Evolutionary conservation across 2,888 invertebrate genomes (phyloP).

Genomic region (Epinotia bilunana): DNA sequence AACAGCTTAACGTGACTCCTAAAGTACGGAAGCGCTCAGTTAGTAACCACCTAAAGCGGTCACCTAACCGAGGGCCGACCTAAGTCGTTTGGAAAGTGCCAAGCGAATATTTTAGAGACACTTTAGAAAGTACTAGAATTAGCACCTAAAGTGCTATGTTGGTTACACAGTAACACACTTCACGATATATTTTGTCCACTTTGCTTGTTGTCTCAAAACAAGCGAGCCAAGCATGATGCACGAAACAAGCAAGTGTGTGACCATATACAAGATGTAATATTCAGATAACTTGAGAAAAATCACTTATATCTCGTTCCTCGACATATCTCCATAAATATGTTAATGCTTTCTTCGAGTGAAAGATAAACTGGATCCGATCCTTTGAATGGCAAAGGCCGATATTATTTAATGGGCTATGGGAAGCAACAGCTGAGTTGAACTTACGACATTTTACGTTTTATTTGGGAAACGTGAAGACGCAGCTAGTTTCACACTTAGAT

Average conservation of each 20-base stretch:
- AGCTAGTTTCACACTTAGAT: neutral
- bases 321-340: constrained; percentile 23
- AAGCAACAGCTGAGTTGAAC: constrained; percentile 25
- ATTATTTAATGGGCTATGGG: constrained; percentile 20
- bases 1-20: too few species aligned
- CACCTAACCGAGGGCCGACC: too few species aligned
- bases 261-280: constrained; percentile 3
- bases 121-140: too few species aligned
- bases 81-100: too few species aligned
- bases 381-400: constrained; percentile 37
- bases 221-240: neutral
- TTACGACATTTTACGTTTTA: constrained; percentile 21
- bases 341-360: constrained; percentile 35
- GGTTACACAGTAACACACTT: neutral
- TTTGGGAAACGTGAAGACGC: neutral
- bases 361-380: constrained; percentile 14
- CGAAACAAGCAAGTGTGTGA: neutral
- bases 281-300: neutral
- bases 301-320: constrained; percentile 2
- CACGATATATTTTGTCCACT: neutral
- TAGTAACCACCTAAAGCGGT: too few species aligned
- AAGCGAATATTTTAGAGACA: too few species aligned
- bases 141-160: too few species aligned
- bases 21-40: too few species aligned
- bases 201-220: neutral